phyloP scores from a whole-genome alignment of 2,797 vertebrate species.

The Microtus agrestis region DNA sequence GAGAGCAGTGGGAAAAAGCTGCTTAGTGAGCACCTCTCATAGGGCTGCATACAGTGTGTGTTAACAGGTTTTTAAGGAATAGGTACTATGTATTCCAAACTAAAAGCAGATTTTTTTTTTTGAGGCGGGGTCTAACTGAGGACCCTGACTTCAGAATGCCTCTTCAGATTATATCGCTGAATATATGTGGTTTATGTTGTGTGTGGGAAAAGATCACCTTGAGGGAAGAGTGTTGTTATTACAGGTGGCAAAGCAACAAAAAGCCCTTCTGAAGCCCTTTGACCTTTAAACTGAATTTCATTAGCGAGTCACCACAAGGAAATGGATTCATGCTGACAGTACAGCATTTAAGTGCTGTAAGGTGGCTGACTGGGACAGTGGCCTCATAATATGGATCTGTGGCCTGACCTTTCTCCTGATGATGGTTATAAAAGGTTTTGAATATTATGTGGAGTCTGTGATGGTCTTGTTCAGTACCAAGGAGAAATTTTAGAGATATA shows the following conservation, averaged over 20 bases:
- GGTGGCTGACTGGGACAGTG: not conserved
- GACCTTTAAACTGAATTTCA: conserved; percentile 43
- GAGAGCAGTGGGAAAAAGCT: not conserved
- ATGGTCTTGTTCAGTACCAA: not conserved
- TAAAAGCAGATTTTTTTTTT: not conserved
- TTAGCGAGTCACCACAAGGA: conserved; percentile 21
- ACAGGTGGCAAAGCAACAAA: not conserved
- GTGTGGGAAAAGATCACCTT: not conserved
- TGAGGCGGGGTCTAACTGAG: not conserved
- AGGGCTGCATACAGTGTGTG: not conserved
- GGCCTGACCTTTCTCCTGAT: not conserved
- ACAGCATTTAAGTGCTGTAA: not conserved
- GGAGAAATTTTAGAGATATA: conserved; percentile 32
- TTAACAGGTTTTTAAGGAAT: not conserved
- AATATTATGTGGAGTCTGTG: not conserved
- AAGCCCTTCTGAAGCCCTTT: not conserved
- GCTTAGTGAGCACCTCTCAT: not conserved
- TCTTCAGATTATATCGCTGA: not conserved
- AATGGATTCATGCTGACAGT: not conserved
- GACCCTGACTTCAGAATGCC: not conserved
- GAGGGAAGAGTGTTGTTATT: not conserved
- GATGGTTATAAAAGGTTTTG: conserved; percentile 14
- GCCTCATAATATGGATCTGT: not conserved
- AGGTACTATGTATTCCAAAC: not conserved
- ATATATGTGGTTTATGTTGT: not conserved